phyloP scores from a whole-genome alignment of 2,113 vertebrate species.

The Hippocampus zosterae region DNA sequence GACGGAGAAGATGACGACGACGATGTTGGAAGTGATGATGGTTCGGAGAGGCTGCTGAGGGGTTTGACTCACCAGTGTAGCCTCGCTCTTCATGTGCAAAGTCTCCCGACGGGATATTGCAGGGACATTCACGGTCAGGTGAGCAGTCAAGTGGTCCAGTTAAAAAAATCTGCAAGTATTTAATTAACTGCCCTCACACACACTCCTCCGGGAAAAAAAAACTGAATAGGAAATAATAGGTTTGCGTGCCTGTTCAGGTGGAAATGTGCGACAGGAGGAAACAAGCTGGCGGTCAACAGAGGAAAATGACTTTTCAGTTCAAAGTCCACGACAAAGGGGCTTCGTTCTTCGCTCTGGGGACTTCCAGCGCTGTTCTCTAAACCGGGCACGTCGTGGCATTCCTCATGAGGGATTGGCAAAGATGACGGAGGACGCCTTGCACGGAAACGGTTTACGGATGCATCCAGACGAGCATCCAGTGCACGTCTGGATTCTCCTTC shows the following conservation, averaged over 20 bases:
- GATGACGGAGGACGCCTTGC: no score
- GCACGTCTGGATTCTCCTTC: no score
- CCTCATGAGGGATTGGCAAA: no score
- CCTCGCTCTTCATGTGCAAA: conserved; percentile 80
- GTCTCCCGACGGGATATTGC: conserved; percentile 87
- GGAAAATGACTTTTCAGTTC: conserved; percentile 80
- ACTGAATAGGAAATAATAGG: no score
- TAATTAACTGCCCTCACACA: no score
- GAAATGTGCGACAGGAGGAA: conserved; percentile 75
- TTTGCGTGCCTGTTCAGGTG: conserved; percentile 67
- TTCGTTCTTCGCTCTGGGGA: conserved; percentile 85
- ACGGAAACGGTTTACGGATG: no score
- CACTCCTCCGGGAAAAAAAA: no score
- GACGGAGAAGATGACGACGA: conserved; percentile 58
- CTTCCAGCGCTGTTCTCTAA: conserved; percentile 86
- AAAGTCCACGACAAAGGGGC: conserved; percentile 89
- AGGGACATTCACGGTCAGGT: conserved; percentile 94
- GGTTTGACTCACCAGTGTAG: conserved; percentile 83
- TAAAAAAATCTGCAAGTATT: no score
- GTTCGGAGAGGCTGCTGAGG: conserved; percentile 71
- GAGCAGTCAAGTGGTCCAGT: not conserved
- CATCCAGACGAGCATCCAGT: no score
- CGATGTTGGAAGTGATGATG: conserved; percentile 44
- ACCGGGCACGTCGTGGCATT: not conserved
- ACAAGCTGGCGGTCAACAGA: conserved; percentile 30